Base-by-base conservation (phyloP, 2,113 vertebrate species). In the Psammodynastes pulverulentus region DNA sequence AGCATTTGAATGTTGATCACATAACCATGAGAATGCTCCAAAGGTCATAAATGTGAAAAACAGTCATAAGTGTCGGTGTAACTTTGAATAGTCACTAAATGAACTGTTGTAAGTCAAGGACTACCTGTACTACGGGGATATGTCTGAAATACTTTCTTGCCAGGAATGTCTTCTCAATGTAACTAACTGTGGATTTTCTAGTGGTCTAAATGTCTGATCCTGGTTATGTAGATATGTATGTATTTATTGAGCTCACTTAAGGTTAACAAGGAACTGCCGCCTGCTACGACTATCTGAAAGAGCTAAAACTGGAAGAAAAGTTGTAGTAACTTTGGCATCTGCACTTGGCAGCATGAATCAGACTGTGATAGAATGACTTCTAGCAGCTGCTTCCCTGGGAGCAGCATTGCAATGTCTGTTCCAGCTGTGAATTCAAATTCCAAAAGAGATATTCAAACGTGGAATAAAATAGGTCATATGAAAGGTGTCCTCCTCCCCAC, bases 401-500 rank as follows among this genome's bases (percentile, higher is more conserved):
- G 48, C 67, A 92, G 54, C 52, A 89, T 53, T 56, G 87, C 84
- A 85, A 85, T 67, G 54, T 84, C 67, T 88, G 87, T 54, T 92
- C 62, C 91, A 89, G 87, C 87, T 92, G 91, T 84, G 67, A 92
- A 45, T 88, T 19, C 90, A 93, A 88, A 39, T 29, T 84, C 56
- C 5, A 56, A 21, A 90, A 52, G 58, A 87, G 91, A 54, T 87
- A 90, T 84, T 91, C 91, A 91, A 67, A 79, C 7, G 7, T 79
- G 90, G 3, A 23, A 1, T 0, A 94, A 1, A 2, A 93, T 94
- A 91, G 0, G 53, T 94, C 96, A 92, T 92, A 93, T n/a, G 90
- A 93, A 93, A 92, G 90, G 93, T 88, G 88, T 92, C 26, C 0
- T 58, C 89, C 90, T 62, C 87, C 86, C 72, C 90, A 58, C 15